Conservation (phyloP, 2,888 invertebrate species). For the Drosophila affinis region DNA sequence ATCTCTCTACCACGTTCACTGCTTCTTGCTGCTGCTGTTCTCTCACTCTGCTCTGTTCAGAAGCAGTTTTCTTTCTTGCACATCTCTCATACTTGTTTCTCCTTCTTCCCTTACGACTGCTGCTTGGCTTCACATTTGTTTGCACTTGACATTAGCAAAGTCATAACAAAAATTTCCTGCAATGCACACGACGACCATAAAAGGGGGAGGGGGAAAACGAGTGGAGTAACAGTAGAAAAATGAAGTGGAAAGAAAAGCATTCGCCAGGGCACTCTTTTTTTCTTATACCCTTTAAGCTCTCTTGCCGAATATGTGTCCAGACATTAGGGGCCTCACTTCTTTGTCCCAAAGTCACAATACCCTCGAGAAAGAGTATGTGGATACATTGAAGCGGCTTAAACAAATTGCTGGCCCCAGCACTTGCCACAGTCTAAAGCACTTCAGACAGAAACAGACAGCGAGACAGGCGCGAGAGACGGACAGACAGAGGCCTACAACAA, state of each 20-base stretch:
- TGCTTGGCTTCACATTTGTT: constrained; percentile 68
- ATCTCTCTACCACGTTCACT: neutral
- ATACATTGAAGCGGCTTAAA: constrained; percentile 39
- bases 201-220: constrained; percentile 15
- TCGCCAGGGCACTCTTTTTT: too few species aligned
- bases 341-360: neutral
- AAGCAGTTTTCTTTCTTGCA: too few species aligned
- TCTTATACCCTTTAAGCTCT: neutral
- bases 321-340: neutral
- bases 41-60: neutral
- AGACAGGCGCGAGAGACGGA: constrained; percentile 19
- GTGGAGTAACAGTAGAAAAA: neutral
- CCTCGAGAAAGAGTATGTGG: neutral
- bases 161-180: constrained; percentile 76
- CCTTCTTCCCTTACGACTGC: constrained; percentile 36
- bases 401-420: constrained; percentile 62
- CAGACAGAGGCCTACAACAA: constrained; percentile 44
- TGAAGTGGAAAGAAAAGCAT: too few species aligned
- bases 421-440: constrained; percentile 53
- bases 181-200: constrained; percentile 40
- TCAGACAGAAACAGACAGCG: constrained; percentile 37
- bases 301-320: too few species aligned
- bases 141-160: constrained; percentile 80
- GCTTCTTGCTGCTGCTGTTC: neutral
- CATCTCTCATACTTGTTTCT: constrained; percentile 29